Base-by-base conservation (phyloP, 2,888 invertebrate genomes). In the Ptilodon capucinus region DNA sequence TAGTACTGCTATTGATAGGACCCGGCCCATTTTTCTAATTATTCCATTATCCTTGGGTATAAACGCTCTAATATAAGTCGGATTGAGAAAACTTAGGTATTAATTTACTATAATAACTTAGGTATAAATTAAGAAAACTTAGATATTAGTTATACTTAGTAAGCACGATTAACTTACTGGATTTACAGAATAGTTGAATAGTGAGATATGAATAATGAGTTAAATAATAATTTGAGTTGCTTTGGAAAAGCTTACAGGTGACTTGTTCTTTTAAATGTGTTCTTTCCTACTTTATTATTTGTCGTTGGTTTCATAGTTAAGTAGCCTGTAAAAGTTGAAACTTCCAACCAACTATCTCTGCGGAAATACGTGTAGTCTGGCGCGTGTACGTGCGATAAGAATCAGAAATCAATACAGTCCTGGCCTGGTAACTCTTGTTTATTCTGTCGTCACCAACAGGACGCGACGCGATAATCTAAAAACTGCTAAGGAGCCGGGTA, bases 371-470 rank as follows among this genome's bases (percentile, higher is more conserved):
- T 14, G 32, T 13, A 32, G 32, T 32, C 32, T 32, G 32, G 14
- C 6, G 32, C 32, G 32, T 14, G 32, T 32, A 32, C 13, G 36
- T 11, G n/a, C 28, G 16, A 44, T 42, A 39, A 13, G 13, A 19
- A 44, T 42, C 34, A 32, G 19, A 51, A 44, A 42, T 54, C 42
- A 38, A 54, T 46, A 43, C 44, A 42, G 41, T 21, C 38, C n/a
- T 23, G 35, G 13, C 38, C 41, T 38, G 34, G 14, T 32, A 30
- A 13, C 30, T 30, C n/a, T 23, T 23, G 7, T 23, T 23, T 32
- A 14, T 5, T 2, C 30, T 30, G 30, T 32, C 7, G 3, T 13
- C 2, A 32, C n/a, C 14, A 4, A n/a, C 11, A 28, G 11, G 9
- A 11, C 28, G 28, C 28, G 11, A 28, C 11, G 28, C 28, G 28